Evolutionary conservation across 2,888 invertebrate genomes (phyloP), one percentile per base, ranked within the genome.

Genomic region (Trilocha varians): DNA sequence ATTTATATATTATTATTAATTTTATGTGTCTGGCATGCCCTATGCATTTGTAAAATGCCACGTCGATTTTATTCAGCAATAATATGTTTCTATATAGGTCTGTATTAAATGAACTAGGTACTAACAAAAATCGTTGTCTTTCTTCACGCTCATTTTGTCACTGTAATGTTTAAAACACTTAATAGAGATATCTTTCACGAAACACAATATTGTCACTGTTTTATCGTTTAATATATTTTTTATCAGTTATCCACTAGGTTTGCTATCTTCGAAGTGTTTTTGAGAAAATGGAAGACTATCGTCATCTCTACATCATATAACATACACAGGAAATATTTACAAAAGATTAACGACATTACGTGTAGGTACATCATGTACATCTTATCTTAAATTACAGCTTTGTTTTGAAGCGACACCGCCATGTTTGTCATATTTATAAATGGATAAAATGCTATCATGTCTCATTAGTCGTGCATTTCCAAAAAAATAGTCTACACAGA

Each of bases 71-170:
- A n/a, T n/a, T n/a, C n/a, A n/a, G n/a, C n/a, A n/a, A n/a, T n/a
- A n/a, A n/a, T n/a, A n/a, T n/a, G n/a, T n/a, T n/a, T n/a, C n/a
- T n/a, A n/a, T n/a, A n/a, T n/a, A n/a, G n/a, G n/a, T n/a, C 11
- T 1, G 2, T 1, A 2, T 2, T 25, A 25, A 25, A 3, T 2
- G 11, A 11, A 25, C 11, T 6, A 36, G 39, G 17, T 58, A 83
- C 84, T 84, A 57, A 85, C 84, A 85, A 51, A 85, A 85, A 41
- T 80, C 68, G 55, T 84, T 83, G 52, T 70, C 64, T 55, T 73
- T 83, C 48, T 65, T 45, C 8, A 36, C 36, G 42, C 48, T 36
- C 45, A 49, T 52, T 34, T 34, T 43, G 34, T 43, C 8, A 44
- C 16, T 32, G 36, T 32, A 42, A 39, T 33, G 1, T 6, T 36